These are phyloP conservation scores for Bombylius discolor DNA, from an alignment of 2,888 invertebrate genomes.

Conservation along the genomic window DNA sequence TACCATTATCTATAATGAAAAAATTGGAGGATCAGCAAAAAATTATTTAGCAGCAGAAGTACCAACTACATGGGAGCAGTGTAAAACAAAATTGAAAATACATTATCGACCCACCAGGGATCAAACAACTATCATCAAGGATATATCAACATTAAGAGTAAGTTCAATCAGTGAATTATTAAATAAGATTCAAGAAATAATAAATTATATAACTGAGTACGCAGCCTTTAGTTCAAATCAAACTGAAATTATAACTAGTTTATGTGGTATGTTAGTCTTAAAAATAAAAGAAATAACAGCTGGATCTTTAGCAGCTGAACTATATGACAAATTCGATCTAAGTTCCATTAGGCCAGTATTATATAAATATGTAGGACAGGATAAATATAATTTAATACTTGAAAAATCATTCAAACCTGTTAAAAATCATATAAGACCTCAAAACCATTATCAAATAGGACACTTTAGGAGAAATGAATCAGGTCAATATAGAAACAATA, in stretches of 20 bases:
- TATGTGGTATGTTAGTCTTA: constrained; percentile 4
- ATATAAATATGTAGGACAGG: constrained; percentile 5
- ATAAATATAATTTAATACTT: constrained; percentile 3
- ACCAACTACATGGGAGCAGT: constrained; percentile 3
- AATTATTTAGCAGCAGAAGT: constrained; percentile 3
- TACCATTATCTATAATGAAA: too few species aligned
- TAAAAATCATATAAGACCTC: background rate
- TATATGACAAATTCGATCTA: constrained; percentile 3
- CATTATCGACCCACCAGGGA: constrained; percentile 5
- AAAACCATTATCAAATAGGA: background rate
- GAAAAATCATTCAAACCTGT: background rate
- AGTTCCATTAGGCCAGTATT: constrained; percentile 2
- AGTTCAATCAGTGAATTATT: constrained; percentile 2
- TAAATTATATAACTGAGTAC: constrained; percentile 4
- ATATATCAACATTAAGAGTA: constrained; percentile 3
- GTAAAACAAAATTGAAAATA: constrained; percentile 6
- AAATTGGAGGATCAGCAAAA: background rate
- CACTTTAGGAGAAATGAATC: too few species aligned
- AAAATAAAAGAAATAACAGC: constrained; percentile 5
- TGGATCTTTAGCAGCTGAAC: constrained; percentile 4
- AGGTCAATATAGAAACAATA: background rate
- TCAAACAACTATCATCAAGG: background rate
- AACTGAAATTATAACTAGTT: background rate
- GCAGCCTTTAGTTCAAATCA: constrained; percentile 4
- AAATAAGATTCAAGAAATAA: constrained; percentile 5